Evolutionary conservation across 2,797 vertebrate species (phyloP), one percentile per base, ranked within the genome.

Genomic region (Microcaecilia unicolor): DNA sequence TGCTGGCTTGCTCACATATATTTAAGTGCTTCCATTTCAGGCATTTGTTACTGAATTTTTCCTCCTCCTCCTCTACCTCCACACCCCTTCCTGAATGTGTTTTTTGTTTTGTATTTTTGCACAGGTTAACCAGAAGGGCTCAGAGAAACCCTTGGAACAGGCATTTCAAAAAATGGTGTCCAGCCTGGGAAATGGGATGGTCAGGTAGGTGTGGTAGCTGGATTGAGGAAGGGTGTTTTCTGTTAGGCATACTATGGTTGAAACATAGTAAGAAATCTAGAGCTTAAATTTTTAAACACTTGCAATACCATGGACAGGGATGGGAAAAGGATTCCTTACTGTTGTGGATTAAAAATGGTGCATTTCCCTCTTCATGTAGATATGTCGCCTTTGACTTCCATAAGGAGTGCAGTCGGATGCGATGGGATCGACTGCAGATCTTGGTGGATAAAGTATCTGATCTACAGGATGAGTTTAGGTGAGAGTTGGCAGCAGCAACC

Each of bases 351-450:
- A n/a, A n/a, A n/a, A n/a, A n/a, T n/a, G n/a, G n/a, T 15, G 51
- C 7, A 65, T 20, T 27, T 40, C 48, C 29, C 23, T 48, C 51
- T 23, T 21, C 23, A 38, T 46, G 14, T 55, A 97, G 92, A 41
- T 98, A 98, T 0, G 12, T 92, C 41, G 89, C 94, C 0, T 98
- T 97, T 66, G 94, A 98, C 67, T 98, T 98, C 65, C 94, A 98
- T 48, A 96, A 96, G 62, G 94, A 98, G 60, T 98, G 94, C 72
- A 93, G 89, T 52, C 80, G 72, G 11, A 95, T 98, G 93, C 80
- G 92, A 28, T 97, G 94, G 94, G 90, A 98, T 52, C 86, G 94
- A 3, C 83, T 98, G 5, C 87, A 91, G 48, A 82, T 96, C 53
- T 58, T 98, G 37, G 16, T 97, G 70, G 88, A 98, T 67, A 76